These are phyloP conservation scores for Platyscapa corneri DNA, from an alignment of 1,140 invertebrate species.

Conservation along the genomic window DNA sequence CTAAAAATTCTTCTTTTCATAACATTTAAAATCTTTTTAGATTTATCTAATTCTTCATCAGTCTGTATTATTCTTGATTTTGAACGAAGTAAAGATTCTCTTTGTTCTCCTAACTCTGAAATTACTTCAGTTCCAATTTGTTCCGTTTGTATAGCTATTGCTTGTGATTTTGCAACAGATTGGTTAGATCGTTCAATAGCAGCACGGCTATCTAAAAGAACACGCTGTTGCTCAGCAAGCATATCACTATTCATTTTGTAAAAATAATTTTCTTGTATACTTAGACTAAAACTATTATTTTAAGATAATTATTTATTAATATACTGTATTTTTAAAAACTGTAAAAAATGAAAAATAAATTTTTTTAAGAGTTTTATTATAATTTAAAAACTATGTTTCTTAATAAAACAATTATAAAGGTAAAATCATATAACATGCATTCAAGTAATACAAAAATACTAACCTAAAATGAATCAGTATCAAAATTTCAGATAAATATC, in stretches of 20 bases:
- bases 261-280: too few relatives aligned
- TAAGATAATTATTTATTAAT: background rate
- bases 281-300: too few relatives aligned
- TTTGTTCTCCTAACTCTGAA: conserved; percentile 79
- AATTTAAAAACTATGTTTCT: background rate
- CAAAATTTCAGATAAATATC: background rate
- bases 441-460: conserved; percentile 1
- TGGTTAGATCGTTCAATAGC: conserved; percentile 79
- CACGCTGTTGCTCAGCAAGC: conserved; percentile 75
- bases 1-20: conserved; percentile 80
- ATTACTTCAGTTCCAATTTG: conserved; percentile 85
- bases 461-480: conserved; percentile 33
- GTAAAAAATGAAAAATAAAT: conserved; percentile 4
- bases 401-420: background rate
- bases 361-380: background rate
- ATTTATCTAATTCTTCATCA: conserved; percentile 77
- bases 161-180: conserved; percentile 81
- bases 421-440: background rate
- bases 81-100: conserved; percentile 79
- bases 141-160: conserved; percentile 86
- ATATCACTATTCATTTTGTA: conserved; percentile 71
- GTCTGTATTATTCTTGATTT: conserved; percentile 78
- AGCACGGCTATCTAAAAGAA: conserved; percentile 76
- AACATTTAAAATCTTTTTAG: conserved; percentile 76
- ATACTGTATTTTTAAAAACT: background rate